Percentiles rank a stretch among this genome's conserved stretches.
These are phyloP conservation scores for Solea solea DNA, from an alignment of 2,113 vertebrate species.

Conservation along the genomic window DNA sequence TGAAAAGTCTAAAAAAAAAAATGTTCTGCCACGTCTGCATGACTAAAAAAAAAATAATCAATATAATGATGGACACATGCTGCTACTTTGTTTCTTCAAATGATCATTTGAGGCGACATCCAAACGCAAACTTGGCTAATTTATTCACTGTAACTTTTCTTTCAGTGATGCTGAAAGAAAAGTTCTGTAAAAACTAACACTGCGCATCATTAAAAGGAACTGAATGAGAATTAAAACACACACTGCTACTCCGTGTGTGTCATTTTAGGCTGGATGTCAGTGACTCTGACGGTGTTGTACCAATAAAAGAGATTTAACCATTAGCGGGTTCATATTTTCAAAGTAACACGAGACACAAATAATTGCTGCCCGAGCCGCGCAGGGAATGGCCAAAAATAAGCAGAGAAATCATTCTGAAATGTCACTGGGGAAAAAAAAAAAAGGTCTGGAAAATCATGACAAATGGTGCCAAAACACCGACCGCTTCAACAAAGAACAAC, in stretches of 20 bases:
- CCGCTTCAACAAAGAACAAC: conserved; percentile 29
- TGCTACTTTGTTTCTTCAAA: too few species aligned
- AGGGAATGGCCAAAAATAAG: conserved; percentile 22
- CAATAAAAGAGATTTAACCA: conserved; percentile 8
- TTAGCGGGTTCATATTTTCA: conserved; percentile 30
- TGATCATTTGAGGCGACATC: conserved; percentile 16
- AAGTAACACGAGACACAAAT: conserved; percentile 23
- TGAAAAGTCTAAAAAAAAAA: too few species aligned
- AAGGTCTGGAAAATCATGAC: conserved; percentile 35
- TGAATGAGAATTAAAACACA: conserved; percentile 22
- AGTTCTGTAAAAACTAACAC: not conserved
- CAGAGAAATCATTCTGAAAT: conserved; percentile 7
- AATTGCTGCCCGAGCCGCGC: conserved; percentile 12
- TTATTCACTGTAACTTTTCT: conserved; percentile 33
- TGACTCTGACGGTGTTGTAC: not conserved
- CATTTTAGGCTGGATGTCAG: conserved; percentile 1
- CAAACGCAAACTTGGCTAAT: conserved; percentile 13
- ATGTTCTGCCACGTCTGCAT: too few species aligned
- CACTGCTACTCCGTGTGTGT: too few species aligned
- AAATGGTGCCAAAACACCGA: conserved; percentile 12
- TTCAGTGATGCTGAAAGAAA: conserved; percentile 7
- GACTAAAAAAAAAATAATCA: too few species aligned
- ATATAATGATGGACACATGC: too few species aligned
- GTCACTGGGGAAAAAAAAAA: conserved; percentile 6
- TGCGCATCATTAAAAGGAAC: conserved; percentile 20